phyloP scores from a whole-genome alignment of 2,888 invertebrate genomes.

The Vanessa cardui region DNA sequence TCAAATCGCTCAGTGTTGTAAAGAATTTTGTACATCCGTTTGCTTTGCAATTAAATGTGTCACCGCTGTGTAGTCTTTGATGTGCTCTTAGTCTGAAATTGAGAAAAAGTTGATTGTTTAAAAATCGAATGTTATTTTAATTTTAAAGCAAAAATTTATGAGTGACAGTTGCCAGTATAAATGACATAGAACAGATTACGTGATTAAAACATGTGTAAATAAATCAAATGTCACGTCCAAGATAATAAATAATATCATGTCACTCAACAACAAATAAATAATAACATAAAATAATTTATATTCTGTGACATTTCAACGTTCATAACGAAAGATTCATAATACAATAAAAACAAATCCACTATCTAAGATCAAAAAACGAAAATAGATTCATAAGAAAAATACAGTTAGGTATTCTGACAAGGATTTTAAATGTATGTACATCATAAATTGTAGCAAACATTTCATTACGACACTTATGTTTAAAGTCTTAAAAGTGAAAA shows the following conservation, averaged over 20 bases:
- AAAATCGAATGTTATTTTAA: not conserved
- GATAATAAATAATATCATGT: constrained; percentile 19
- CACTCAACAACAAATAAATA: constrained; percentile 14
- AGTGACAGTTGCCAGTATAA: not conserved
- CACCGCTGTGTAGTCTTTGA: constrained; percentile 95
- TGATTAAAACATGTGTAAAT: not conserved
- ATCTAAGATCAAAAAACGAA: not conserved
- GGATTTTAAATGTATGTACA: not conserved
- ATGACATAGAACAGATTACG: not conserved
- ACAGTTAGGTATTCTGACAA: constrained; percentile 14
- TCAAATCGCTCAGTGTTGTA: constrained; percentile 96
- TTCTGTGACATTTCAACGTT: not conserved
- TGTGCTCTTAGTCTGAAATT: constrained; percentile 90
- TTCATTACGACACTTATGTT: constrained; percentile 2
- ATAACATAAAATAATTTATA: constrained; percentile 7
- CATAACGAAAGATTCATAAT: constrained; percentile 3
- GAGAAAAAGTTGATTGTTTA: constrained; percentile 18
- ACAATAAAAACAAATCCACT: constrained; percentile 4
- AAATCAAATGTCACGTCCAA: constrained; percentile 15
- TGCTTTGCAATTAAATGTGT: constrained; percentile 95
- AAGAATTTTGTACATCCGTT: constrained; percentile 94
- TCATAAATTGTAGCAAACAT: constrained; percentile 4
- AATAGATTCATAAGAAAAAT: constrained; percentile 20
- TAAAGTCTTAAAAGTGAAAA: constrained; percentile 11
- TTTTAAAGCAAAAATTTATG: not conserved